phyloP scores from a whole-genome alignment of 2,797 vertebrate genomes.

The Brachyrhaphis roseni region DNA sequence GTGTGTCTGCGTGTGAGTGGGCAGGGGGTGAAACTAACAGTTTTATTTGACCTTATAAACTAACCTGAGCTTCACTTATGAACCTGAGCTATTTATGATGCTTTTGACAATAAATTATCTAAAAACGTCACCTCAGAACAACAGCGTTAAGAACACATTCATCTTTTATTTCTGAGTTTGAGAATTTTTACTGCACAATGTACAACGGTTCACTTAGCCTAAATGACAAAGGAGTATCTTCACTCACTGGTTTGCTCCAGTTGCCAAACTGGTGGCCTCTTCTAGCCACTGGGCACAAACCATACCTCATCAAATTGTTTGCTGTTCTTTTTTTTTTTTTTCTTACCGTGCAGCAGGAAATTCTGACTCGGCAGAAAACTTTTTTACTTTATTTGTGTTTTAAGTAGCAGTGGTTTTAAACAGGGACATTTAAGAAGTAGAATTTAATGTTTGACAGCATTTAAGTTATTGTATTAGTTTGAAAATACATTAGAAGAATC shows the following conservation, averaged over 20 bases:
- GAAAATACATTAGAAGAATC: not conserved
- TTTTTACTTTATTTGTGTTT: not conserved
- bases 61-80: slow-evolving; percentile 17
- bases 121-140: not conserved
- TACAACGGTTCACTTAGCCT: not conserved
- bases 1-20: slow-evolving; percentile 11
- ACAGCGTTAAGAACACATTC: not conserved
- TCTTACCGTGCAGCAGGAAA: not conserved
- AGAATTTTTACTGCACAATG: slow-evolving; percentile 6
- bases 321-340: not conserved
- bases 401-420: not conserved
- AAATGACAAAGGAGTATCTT: not conserved
- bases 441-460: not conserved
- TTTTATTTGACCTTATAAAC: slow-evolving; percentile 52
- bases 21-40: slow-evolving; percentile 52
- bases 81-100: not conserved
- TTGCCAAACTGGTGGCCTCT: not conserved
- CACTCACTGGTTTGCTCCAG: slow-evolving; percentile 1
- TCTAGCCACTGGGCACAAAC: slow-evolving; percentile 16
- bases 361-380: not conserved
- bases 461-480: not conserved
- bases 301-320: slow-evolving; percentile 17
- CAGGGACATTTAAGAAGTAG: not conserved
- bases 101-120: not conserved
- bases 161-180: not conserved